Conservation (phyloP, 1,140 invertebrate species). For the Dolichoris vasculosae region DNA sequence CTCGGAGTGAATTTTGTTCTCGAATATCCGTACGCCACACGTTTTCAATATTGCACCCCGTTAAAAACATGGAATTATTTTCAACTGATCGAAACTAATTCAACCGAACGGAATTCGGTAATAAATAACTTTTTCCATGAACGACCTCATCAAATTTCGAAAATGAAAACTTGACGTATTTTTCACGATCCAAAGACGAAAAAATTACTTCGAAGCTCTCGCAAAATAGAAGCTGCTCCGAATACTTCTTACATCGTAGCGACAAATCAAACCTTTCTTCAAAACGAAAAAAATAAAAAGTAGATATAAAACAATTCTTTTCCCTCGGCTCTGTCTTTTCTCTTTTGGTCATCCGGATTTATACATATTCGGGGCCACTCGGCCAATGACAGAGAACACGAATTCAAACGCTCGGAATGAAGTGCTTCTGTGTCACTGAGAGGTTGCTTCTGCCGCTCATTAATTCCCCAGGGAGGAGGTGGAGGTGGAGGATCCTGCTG, state of each 20-base stretch:
- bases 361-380: neutral
- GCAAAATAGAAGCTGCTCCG: neutral
- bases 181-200: neutral
- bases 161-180: neutral
- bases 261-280: neutral
- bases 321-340: neutral
- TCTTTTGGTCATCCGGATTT: neutral
- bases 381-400: constrained; percentile 17
- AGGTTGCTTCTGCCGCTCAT: constrained; percentile 43
- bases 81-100: neutral
- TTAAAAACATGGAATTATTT: too few species aligned
- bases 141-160: neutral
- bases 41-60: too few species aligned
- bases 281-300: neutral
- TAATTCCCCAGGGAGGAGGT: constrained; percentile 35
- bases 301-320: neutral
- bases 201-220: neutral
- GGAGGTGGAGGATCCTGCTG: constrained; percentile 28
- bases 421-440: constrained; percentile 45
- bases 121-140: neutral
- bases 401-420: constrained; percentile 35
- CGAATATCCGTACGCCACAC: too few species aligned
- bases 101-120: neutral
- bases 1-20: too few species aligned
- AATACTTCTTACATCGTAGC: neutral